Base-by-base conservation (phyloP, 2,113 vertebrate species). In the Dendropsophus ebraccatus region DNA sequence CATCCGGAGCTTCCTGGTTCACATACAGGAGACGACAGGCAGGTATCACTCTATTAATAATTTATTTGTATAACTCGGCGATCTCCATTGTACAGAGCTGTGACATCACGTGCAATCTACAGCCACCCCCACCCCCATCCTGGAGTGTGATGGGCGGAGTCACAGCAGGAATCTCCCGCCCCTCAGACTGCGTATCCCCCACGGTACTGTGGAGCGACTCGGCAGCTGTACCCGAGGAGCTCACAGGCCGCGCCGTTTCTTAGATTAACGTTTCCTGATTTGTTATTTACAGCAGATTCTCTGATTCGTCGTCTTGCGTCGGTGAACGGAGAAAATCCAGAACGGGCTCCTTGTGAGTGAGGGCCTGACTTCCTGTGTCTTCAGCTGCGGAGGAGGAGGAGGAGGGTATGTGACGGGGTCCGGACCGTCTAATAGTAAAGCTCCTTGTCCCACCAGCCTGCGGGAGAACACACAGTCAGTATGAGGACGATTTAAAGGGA, bases 371-470 rank as follows among this genome's bases (percentile, higher is more conserved):
- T 70, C n/a, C 32, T 70, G 76, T 54, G 74, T 85, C 74, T 77
- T 60, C 72, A 32, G 14, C 62, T 79, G 74, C 32, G 45, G 65
- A 80, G 50, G 67, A 41, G 65, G 56, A n/a, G 56, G 17, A 8
- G 52, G 54, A 45, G 58, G 41, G n/a, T 25, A 25, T 32, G 19
- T n/a, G 17, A 25, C 8, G 13, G 67, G 67, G 49, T 23, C 35
- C 23, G 11, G 65, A 52, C 21, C 0, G 50, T 81, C 93, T 89
- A 97, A 87, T 96, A 96, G 88, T 97, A 96, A 81, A 96, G 92
- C 81, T 97, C 95, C 89, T 95, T 91, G 91, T 97, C 95, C 94
- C 94, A 96, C 96, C 96, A 96, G 87, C 96, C 96, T 96, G 89
- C 30, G 67, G 28, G 73, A 28, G 85, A 25, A 81, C 52, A 52